These are phyloP conservation scores for Meiosimyza decipiens DNA, from an alignment of 2,888 invertebrate species.

Conservation along the genomic window DNA sequence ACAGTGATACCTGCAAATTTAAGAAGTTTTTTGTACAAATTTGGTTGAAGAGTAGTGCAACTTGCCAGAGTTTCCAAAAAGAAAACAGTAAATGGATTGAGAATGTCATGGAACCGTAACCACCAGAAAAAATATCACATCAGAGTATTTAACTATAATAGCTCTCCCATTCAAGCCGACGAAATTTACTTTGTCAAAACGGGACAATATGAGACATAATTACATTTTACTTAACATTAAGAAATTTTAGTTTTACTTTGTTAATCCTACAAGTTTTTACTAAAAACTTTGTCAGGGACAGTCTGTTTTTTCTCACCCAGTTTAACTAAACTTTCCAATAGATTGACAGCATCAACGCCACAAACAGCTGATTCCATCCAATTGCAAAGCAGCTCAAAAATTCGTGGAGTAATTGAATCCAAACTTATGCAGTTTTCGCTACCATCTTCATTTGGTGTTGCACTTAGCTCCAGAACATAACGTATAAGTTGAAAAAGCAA, in stretches of 20 bases:
- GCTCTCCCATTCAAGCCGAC: no score
- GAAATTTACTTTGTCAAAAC: no score
- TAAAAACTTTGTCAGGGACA: background rate
- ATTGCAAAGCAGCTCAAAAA: slow-evolving; percentile 57
- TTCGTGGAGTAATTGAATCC: slow-evolving; percentile 57
- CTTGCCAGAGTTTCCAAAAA: no score
- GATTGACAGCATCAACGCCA: slow-evolving; percentile 57
- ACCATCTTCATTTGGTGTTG: slow-evolving; percentile 45
- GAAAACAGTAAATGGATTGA: no score
- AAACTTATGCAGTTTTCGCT: slow-evolving; percentile 55
- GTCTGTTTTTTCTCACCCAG: slow-evolving; percentile 45
- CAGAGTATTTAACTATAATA: no score
- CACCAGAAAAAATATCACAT: no score
- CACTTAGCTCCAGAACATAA: slow-evolving; percentile 55
- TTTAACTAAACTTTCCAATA: slow-evolving; percentile 54
- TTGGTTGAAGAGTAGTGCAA: no score
- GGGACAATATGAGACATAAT: no score
- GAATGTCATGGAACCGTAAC: no score
- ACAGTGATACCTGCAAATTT: no score
- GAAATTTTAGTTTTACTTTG: background rate
- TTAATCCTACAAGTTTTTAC: background rate
- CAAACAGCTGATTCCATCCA: slow-evolving; percentile 59
- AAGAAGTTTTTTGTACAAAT: no score
- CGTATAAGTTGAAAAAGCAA: slow-evolving; percentile 56
- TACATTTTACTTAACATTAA: no score